Evolutionary conservation across 2,113 vertebrate species (phyloP).

Genomic region (Nematolebias whitei): DNA sequence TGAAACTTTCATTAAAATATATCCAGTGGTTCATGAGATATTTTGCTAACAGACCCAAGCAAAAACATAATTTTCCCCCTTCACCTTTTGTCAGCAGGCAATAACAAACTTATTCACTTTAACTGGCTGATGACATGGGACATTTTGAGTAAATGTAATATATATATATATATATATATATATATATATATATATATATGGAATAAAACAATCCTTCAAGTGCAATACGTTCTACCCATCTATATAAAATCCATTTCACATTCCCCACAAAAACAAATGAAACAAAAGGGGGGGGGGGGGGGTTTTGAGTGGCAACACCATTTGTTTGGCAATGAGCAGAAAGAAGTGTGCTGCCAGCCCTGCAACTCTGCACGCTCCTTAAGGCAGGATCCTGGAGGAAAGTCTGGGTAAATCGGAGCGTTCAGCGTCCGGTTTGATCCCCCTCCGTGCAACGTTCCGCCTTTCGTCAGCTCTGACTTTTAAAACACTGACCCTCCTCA

Average conservation of each 20-base stretch:
- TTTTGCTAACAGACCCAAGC: no score
- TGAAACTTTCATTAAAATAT: no score
- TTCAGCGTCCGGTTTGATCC: conserved; percentile 26
- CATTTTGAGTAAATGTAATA: no score
- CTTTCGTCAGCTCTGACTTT: conserved; percentile 49
- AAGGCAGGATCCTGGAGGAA: conserved; percentile 51
- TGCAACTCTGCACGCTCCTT: conserved; percentile 31
- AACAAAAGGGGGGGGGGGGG: not conserved
- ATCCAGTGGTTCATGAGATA: no score
- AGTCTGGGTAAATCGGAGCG: conserved; percentile 50
- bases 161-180: no score
- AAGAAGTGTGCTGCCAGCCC: conserved; percentile 36
- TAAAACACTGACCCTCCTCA: not conserved
- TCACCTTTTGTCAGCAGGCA: no score
- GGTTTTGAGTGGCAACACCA: conserved; percentile 78
- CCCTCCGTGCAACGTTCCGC: conserved; percentile 21
- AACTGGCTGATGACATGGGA: not conserved
- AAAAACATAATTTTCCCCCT: no score
- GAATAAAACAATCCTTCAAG: no score
- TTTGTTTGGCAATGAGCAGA: conserved; percentile 71
- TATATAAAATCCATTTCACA: conserved; percentile 8
- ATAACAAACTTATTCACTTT: not conserved
- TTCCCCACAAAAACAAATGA: conserved; percentile 16
- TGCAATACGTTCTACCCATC: not conserved
- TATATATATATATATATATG: no score